Percentiles rank a stretch among this genome's conserved stretches.
Evolutionary conservation across 2,888 invertebrate genomes (phyloP).

Genomic region (Nemotelus nigrinus): DNA sequence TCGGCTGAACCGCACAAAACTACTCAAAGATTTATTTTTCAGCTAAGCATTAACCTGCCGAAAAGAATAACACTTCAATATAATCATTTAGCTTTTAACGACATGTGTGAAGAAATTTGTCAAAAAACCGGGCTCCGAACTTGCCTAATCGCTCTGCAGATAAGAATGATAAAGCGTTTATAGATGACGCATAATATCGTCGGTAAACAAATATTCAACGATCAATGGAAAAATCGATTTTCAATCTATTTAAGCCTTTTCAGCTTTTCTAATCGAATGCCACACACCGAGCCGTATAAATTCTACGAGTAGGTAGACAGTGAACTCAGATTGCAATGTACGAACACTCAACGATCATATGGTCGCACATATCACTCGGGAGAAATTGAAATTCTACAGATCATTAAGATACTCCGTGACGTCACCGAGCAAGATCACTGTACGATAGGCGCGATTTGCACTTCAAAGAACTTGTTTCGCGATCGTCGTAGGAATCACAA

Average conservation of each 20-base stretch:
- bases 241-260: background rate
- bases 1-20: constrained; percentile 6
- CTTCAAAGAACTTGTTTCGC: background rate
- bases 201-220: constrained; percentile 29
- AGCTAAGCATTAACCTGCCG: constrained; percentile 16
- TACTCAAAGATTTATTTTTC: constrained; percentile 3
- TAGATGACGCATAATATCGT: constrained; percentile 21
- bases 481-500: background rate
- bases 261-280: background rate
- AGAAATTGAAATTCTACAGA: background rate
- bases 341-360: background rate
- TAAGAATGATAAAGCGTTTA: constrained; percentile 41
- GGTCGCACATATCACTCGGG: constrained; percentile 6
- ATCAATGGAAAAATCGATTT: constrained; percentile 30
- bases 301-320: no score
- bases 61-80: constrained; percentile 29
- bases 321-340: no score
- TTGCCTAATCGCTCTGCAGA: constrained; percentile 27
- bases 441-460: background rate
- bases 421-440: constrained; percentile 15
- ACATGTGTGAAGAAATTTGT: constrained; percentile 38
- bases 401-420: constrained; percentile 31
- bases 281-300: no score
- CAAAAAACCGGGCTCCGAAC: constrained; percentile 31
- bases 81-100: constrained; percentile 21